Evolutionary conservation across 2,113 vertebrate genomes (phyloP).

Genomic region (Buteo buteo): DNA sequence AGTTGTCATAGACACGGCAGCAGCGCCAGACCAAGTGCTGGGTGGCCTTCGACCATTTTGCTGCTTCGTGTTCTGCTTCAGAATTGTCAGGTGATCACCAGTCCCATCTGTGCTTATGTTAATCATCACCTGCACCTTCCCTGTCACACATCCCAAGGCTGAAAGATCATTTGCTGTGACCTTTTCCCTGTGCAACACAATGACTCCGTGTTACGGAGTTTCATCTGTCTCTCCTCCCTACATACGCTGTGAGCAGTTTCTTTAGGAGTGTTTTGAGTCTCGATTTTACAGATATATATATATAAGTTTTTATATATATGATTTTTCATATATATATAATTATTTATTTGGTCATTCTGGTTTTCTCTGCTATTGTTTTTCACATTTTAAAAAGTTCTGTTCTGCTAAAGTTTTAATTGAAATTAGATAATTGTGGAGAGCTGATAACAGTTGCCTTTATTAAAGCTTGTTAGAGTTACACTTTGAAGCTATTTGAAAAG

Average conservation of each 20-base stretch:
- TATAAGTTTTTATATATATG: too few relatives aligned
- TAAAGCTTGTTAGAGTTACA: not conserved
- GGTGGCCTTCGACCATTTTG: not conserved
- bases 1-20: not conserved
- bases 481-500: not conserved
- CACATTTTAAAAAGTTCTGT: not conserved
- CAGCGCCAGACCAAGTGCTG: not conserved
- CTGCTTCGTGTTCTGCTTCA: not conserved
- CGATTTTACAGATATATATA: not conserved
- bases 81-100: not conserved
- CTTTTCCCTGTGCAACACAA: not conserved
- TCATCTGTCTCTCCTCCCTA: not conserved
- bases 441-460: not conserved
- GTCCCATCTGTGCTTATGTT: not conserved
- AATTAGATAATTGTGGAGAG: not conserved
- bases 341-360: not conserved
- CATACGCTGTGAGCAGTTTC: not conserved
- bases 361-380: not conserved
- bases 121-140: not conserved
- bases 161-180: not conserved
- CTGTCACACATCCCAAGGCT: not conserved
- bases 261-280: not conserved
- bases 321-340: not conserved
- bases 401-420: not conserved
- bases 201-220: not conserved